Conservation (phyloP, 1,140 invertebrate genomes). For the Hetaerina americana region DNA sequence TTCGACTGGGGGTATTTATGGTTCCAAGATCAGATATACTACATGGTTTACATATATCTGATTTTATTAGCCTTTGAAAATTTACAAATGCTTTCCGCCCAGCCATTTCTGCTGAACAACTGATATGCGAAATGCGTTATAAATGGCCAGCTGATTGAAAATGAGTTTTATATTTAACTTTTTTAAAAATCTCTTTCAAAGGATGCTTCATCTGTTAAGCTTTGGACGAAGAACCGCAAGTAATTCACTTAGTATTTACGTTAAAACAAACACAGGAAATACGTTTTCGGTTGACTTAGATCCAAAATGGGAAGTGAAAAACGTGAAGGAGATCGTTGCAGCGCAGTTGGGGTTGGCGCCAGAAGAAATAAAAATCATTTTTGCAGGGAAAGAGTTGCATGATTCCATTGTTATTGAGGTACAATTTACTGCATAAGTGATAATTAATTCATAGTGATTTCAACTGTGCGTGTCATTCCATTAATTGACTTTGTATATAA, state of each 20-base stretch:
- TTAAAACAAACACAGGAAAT: constrained; percentile 55
- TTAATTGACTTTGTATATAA: not conserved
- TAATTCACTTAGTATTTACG: constrained; percentile 50
- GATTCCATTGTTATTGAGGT: constrained; percentile 59
- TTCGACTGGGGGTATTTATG: no score
- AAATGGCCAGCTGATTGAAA: not conserved
- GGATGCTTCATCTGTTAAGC: constrained; percentile 47
- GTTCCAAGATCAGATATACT: no score
- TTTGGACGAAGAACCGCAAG: constrained; percentile 43
- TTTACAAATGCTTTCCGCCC: not conserved
- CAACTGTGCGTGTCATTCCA: not conserved
- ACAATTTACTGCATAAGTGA: constrained; percentile 13
- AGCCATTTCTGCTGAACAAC: not conserved
- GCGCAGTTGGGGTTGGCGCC: constrained; percentile 50
- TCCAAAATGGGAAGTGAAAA: constrained; percentile 59
- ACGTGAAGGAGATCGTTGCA: constrained; percentile 58
- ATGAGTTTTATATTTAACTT: constrained; percentile 47
- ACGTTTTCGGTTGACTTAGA: constrained; percentile 53
- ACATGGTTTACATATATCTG: no score
- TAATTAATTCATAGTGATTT: no score
- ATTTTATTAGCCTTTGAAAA: not conserved
- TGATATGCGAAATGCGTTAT: not conserved
- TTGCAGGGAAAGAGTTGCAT: constrained; percentile 69
- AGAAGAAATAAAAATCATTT: constrained; percentile 68
- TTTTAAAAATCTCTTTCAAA: constrained; percentile 37